These are phyloP conservation scores for Gallinago jamesoni DNA, from an alignment of 2,113 vertebrate species.

Conservation along the genomic window DNA sequence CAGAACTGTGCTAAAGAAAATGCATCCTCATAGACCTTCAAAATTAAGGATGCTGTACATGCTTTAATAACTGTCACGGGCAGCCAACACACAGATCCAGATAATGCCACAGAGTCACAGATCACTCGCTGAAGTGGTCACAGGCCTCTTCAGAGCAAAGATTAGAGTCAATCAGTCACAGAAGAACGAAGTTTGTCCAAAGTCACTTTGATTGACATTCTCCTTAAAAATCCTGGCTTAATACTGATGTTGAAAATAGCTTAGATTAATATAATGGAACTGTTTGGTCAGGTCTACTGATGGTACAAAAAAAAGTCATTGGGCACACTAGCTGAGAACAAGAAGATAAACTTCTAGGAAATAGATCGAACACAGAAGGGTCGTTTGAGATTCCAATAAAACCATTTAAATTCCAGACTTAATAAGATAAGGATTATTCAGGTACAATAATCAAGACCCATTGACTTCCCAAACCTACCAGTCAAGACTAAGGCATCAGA, in stretches of 20 bases:
- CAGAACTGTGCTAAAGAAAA: background rate
- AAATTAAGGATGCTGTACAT: background rate
- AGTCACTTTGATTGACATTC: background rate
- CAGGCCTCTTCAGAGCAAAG: background rate
- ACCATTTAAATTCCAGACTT: background rate
- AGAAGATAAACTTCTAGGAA: background rate
- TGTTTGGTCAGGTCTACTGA: background rate
- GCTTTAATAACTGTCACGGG: background rate
- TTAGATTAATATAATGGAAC: background rate
- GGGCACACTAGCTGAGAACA: background rate
- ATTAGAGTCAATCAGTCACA: background rate
- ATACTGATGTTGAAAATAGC: background rate
- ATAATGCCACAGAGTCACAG: background rate
- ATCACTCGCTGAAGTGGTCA: background rate
- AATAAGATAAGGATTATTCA: background rate
- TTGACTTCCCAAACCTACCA: background rate
- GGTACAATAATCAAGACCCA: background rate
- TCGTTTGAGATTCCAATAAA: background rate
- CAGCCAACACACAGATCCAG: accelerated
- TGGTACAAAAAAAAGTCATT: background rate
- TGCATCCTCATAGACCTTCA: background rate
- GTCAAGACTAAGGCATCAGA: background rate
- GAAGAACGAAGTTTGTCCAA: background rate
- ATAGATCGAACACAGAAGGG: background rate
- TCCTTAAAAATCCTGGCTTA: background rate